These are phyloP conservation scores for Aptenodytes forsteri DNA, from an alignment of 2,113 vertebrate genomes.

Conservation along the genomic window DNA sequence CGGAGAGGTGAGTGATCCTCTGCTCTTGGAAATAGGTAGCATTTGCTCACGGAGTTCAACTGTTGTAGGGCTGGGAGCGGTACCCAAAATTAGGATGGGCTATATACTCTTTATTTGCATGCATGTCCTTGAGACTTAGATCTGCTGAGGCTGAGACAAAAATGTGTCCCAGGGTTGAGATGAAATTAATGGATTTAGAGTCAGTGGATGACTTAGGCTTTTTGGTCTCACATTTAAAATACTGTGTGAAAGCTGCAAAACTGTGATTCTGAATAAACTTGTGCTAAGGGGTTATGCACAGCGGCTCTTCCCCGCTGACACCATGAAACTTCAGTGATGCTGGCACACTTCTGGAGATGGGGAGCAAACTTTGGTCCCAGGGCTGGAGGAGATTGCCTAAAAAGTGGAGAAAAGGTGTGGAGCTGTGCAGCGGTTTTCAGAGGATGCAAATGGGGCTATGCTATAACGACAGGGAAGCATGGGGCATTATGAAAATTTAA, in stretches of 20 bases:
- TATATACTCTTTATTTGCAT: neutral
- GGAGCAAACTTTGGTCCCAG: neutral
- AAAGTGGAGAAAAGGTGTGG: neutral
- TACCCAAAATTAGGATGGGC: neutral
- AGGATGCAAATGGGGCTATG: neutral
- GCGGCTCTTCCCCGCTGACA: neutral
- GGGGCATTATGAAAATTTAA: neutral
- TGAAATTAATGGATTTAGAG: neutral
- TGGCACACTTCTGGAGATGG: neutral
- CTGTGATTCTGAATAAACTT: neutral
- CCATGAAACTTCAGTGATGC: neutral
- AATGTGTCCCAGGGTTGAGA: neutral
- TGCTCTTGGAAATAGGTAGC: neutral
- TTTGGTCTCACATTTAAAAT: neutral
- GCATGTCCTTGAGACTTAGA: neutral
- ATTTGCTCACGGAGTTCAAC: neutral
- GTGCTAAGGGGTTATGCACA: neutral
- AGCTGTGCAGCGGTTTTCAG: neutral
- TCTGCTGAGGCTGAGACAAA: neutral
- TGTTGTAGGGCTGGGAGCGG: neutral
- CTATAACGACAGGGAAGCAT: neutral
- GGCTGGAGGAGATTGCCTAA: neutral
- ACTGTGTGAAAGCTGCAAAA: neutral
- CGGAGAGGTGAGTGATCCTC: slow-evolving; percentile 70
- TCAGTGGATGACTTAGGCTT: neutral